Evolutionary conservation across 1,140 invertebrate genomes (phyloP), one percentile per base, ranked within the genome.

Genomic region (Sogatella furcifera): DNA sequence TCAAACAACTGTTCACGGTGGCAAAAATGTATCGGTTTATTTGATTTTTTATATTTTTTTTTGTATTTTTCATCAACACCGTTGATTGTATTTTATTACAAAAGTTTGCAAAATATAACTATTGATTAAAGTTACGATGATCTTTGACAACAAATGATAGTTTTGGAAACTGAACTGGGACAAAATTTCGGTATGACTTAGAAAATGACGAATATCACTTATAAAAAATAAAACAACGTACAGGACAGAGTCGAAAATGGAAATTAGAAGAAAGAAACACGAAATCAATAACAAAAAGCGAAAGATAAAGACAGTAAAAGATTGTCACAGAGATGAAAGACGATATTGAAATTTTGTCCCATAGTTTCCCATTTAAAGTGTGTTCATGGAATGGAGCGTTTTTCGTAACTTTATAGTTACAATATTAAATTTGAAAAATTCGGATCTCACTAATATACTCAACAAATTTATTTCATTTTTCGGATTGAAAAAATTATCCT

Each of bases 11-110:
- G 34, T 44, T 55, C 55, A 62, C 61, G 61, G 61, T 62, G 61
- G 61, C 61, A 62, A 62, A n/a, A 22, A 62, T 58, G 55, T 58
- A 62, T 62, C 42, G 56, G 43, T 59, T 59, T 59, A 52, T 62
- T 31, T 38, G 53, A 43, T 62, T 62, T 62, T 62, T 62, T 58
- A 46, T n/a, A n/a, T 58, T 28, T 62, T 62, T 62, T 62, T 62
- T 62, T 57, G 55, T 57, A 24, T 62, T 62, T 62, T 62, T 58
- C 24, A 31, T 31, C 31, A 31, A 31, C 31, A 31, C 10, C 10
- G 31, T 31, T 31, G 31, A 31, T 5, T 38, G 34, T 13, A 38
- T 38, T 38, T 38, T 38, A 9, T 38, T 38, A 38, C 34, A 38
- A 38, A 38, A 38, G 2, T 38, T 38, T 38, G 34, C 11, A 59